phyloP scores from a whole-genome alignment of 2,113 vertebrate genomes.

The Mormyrus iriodes region DNA sequence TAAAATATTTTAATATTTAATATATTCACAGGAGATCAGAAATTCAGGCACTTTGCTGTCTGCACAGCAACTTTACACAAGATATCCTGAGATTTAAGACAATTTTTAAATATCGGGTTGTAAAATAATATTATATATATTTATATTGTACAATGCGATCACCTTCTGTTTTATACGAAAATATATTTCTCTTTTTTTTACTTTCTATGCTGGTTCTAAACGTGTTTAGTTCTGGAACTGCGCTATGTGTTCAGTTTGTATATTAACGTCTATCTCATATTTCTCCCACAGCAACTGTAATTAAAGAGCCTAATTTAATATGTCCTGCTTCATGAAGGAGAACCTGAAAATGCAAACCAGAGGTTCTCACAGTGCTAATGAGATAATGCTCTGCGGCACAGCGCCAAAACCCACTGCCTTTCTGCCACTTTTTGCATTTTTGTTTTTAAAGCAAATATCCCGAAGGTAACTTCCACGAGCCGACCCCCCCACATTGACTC shows the following conservation, averaged over 20 bases:
- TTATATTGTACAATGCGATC: constrained; percentile 66
- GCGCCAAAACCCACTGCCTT: constrained; percentile 17
- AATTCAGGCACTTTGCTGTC: constrained; percentile 62
- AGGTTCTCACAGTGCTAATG: constrained; percentile 37
- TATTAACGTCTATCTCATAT: constrained; percentile 39
- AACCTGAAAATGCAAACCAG: constrained; percentile 32
- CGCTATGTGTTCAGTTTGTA: constrained; percentile 21
- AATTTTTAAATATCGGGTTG: constrained; percentile 64
- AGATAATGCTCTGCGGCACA: constrained; percentile 33
- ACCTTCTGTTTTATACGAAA: constrained; percentile 65
- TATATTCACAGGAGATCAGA: constrained; percentile 71
- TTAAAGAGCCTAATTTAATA: constrained; percentile 19
- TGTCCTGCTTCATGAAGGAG: constrained; percentile 26
- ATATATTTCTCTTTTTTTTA: constrained; percentile 60
- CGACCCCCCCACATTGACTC: not conserved
- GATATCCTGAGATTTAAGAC: constrained; percentile 74
- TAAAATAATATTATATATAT: constrained; percentile 74
- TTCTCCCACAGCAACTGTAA: constrained; percentile 23
- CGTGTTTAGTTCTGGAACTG: constrained; percentile 36
- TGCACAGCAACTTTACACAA: constrained; percentile 52
- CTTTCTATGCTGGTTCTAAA: constrained; percentile 39
- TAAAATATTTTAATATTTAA: constrained; percentile 66
- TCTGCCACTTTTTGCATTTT: constrained; percentile 28
- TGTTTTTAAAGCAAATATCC: constrained; percentile 26
- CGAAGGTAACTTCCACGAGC: constrained; percentile 14